phyloP scores from a whole-genome alignment of 2,797 vertebrate genomes.

The Pachyuromys duprasi region DNA sequence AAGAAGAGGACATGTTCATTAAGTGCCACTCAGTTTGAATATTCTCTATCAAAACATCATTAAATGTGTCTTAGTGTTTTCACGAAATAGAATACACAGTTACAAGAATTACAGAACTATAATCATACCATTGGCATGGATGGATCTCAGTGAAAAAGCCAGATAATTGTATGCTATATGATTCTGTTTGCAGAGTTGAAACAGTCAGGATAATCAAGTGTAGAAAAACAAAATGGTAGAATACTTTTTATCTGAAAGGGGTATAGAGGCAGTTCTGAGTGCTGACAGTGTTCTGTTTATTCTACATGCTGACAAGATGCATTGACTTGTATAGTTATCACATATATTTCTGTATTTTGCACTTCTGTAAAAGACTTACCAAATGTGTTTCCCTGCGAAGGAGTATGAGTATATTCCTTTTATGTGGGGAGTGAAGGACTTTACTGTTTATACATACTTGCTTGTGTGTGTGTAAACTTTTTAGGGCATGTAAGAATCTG shows the following conservation, averaged over 20 bases:
- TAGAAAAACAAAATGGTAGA: background rate
- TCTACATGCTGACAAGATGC: background rate
- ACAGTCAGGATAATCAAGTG: background rate
- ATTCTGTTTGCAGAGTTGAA: constrained; percentile 25
- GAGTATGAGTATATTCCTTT: background rate
- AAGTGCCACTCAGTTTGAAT: background rate
- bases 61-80: constrained; percentile 19
- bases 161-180: background rate
- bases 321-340: constrained; percentile 38
- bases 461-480: background rate
- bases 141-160: background rate
- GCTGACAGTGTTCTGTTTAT: background rate
- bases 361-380: background rate
- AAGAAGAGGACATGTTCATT: background rate
- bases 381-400: background rate
- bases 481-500: background rate
- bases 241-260: background rate
- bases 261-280: background rate
- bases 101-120: background rate
- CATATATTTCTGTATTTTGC: background rate
- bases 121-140: background rate
- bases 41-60: background rate
- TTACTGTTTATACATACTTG: background rate
- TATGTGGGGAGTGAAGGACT: background rate
- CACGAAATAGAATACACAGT: background rate